Evolutionary conservation across 37 sponge, comb jelly and placozoan species (phyloP).

Genomic region (Spongia lamella): DNA sequence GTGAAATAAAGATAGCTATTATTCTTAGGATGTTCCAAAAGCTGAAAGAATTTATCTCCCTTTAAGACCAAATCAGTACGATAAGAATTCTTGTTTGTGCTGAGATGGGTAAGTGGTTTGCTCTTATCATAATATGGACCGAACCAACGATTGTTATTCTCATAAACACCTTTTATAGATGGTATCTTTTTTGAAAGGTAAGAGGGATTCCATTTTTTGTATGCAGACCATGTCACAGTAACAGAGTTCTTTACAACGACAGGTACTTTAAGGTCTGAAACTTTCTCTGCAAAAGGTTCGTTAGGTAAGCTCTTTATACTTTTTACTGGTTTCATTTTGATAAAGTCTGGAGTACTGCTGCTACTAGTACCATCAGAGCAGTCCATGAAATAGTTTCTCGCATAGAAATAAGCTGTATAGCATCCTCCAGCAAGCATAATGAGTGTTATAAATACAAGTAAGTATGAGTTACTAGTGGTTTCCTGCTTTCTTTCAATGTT

Average conservation of each 20-base stretch:
- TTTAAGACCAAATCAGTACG: slow-evolving; percentile 37
- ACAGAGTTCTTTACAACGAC: slow-evolving; percentile 73
- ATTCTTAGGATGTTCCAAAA: slow-evolving; percentile 25
- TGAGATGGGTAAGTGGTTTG: slow-evolving; percentile 58
- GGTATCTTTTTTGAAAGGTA: slow-evolving; percentile 57
- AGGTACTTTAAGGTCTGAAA: slow-evolving; percentile 36
- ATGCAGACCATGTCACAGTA: slow-evolving; percentile 64
- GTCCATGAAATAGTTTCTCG: no score
- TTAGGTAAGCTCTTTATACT: background rate
- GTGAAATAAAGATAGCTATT: slow-evolving; percentile 71
- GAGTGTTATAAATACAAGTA: no score
- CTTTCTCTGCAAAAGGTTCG: slow-evolving; percentile 43
- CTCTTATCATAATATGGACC: slow-evolving; percentile 85
- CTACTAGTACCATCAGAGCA: no score
- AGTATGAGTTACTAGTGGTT: no score
- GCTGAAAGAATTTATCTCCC: slow-evolving; percentile 57
- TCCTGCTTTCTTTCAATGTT: no score
- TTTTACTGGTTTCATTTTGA: no score
- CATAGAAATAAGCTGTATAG: no score
- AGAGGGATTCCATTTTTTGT: slow-evolving; percentile 54
- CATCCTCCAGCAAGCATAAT: no score
- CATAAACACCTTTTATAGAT: slow-evolving; percentile 61
- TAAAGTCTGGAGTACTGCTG: no score
- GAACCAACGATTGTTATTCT: slow-evolving; percentile 88
- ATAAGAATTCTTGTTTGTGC: slow-evolving; percentile 51